Evolutionary conservation across 2,113 vertebrate species (phyloP), one percentile per base, ranked within the genome.

Genomic region (Leptobrachium leishanense): DNA sequence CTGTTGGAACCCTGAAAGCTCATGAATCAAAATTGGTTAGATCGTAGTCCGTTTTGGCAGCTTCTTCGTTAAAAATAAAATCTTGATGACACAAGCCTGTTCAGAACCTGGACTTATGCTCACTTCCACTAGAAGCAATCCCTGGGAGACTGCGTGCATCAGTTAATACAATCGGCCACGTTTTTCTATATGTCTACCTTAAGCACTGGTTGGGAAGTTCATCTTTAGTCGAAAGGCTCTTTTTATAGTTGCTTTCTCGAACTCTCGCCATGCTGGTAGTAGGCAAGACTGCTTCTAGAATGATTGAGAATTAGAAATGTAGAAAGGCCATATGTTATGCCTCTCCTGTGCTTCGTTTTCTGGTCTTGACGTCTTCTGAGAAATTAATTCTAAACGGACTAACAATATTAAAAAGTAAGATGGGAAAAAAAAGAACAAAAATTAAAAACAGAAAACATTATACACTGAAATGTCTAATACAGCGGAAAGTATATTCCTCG

Each of bases 1-100:
- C 98, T 41, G 96, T 99, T 82, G 97, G 97, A 87, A 98, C 96
- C 73, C 93, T 99, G 87, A 97, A 96, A 89, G 95, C 96, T 87
- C 96, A 98, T 2, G 98, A 99, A 88, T 92, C 95, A 77, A 98
- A 96, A 90, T 89, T 98, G 88, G 93, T 93, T 72, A 95, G 97
- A 82, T 96, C 98, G 0, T 99, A 98, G 92, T 87, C 82, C 40
- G 68, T 31, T n/a, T 31, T 55, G 53, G 41, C 20, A 31, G 20
- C 5, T 57, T 79, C 43, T 31, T n/a, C 81, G 76, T 83, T 88
- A 81, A 87, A 84, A 76, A 82, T 15, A 12, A 77, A 88, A 79
- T 77, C 86, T 88, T 88, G 90, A 12, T 87, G 85, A 87, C 87
- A 84, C 87, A 87, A 87, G 89, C 85, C 84, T 89, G 84, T 85